Base-by-base conservation (phyloP, 2,797 vertebrate species). In the Poecilia velifera region DNA sequence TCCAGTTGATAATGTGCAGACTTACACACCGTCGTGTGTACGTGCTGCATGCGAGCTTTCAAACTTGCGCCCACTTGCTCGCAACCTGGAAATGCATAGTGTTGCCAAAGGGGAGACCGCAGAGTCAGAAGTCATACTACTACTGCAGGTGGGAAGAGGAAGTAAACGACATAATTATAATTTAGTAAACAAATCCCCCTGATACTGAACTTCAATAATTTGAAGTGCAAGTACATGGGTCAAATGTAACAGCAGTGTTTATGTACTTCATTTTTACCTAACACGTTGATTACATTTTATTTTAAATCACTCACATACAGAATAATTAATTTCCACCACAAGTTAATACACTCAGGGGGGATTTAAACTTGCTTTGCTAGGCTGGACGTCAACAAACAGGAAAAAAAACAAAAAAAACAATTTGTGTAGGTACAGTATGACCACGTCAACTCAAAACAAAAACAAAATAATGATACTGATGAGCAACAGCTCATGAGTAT, bases 131-230 rank as follows among this genome's bases (percentile, higher is more conserved):
- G 77, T 91, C 53, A 76, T 84, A 89, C 80, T 87, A 90, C 80
- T 87, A 89, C 81, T n/a, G 80, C 82, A 59, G 41, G 92, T 90
- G 86, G 88, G 89, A 87, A 87, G 34, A 82, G 88, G 81, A 89
- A 82, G 84, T 79, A 49, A 77, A 75, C 73, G 3, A 31, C 13
- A 82, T 71, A 10, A 57, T 79, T 62, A 70, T 82, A 22, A 81
- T 43, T 8, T 47, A 62, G 73, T 79, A 66, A 82, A 85, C 36
- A 78, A 64, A 77, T 68, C 6, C 13, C 6, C 41, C 1, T 39
- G 20, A 66, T 9, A 9, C n/a, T 71, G 68, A 45, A 28, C 34
- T 34, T 34, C 34, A 34, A 34, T 34, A 47, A n/a, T 70, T 43
- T 74, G 13, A 64, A 77, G 72, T 51, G 74, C 14, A 68, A 70